Conservation (phyloP, 2,888 invertebrate genomes). For the Ferrisia virgata region DNA sequence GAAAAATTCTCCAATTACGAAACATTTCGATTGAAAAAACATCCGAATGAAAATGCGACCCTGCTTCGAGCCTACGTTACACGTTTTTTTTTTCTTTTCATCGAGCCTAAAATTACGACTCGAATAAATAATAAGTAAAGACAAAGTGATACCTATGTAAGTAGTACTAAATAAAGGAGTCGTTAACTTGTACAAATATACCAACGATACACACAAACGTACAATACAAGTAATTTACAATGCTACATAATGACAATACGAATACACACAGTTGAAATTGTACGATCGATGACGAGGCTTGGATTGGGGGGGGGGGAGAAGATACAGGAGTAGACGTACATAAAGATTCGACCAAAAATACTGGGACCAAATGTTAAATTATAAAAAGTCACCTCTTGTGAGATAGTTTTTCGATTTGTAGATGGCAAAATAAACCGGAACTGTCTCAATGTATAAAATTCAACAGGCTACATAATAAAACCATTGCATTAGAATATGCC, state of each 20-base stretch:
- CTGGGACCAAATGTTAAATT: not conserved
- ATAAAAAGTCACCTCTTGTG: conserved; percentile 15
- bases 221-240: not conserved
- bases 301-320: no score
- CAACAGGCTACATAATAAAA: conserved; percentile 19
- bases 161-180: not conserved
- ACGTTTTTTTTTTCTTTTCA: not conserved
- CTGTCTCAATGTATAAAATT: conserved; percentile 24
- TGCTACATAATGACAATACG: not conserved
- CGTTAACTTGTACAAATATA: not conserved
- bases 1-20: not conserved
- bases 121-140: not conserved
- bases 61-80: not conserved
- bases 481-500: not conserved
- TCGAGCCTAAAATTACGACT: no score
- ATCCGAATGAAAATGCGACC: no score
- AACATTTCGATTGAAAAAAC: not conserved
- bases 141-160: not conserved
- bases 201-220: not conserved
- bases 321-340: no score
- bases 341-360: not conserved
- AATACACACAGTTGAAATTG: no score
- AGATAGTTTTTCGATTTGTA: conserved; percentile 6
- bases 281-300: not conserved
- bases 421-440: conserved; percentile 15